Evolutionary conservation across 2,888 invertebrate species (phyloP), one percentile per base, ranked within the genome.

Genomic region (Macrophya annulata): DNA sequence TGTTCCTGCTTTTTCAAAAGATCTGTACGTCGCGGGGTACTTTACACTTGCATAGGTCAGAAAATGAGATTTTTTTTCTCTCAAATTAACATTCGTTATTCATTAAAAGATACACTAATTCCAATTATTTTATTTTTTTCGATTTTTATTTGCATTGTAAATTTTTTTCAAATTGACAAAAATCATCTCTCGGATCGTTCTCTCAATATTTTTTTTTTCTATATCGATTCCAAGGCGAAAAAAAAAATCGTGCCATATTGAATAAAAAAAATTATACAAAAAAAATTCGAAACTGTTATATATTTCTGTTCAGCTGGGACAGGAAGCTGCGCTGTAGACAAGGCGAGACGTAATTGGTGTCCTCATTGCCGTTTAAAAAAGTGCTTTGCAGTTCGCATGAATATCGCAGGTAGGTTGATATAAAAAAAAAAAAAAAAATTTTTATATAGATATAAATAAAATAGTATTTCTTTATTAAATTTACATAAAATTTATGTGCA

Each of bases 1-100:
- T 98, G 98, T 92, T 97, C 97, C 82, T 98, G 98, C 90, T 98
- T 98, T 93, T 98, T 98, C 94, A 98, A 98, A 92, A 94, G 98
- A 88, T 97, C 97, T 88, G 96, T 98, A 74, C 94, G 98, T 72
- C 96, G 96, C 87, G 96, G 96, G 71, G 96, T 96, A 81, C 93
- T 95, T 31, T 98, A 97, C 91, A 95, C 96, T 43, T 98, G 98
- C 92, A 97, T 97, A 88, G 96, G 97, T 97, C 93, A 94, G 95
- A 93, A 21, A 15, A n/a, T 68, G 4, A 55, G 25, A 43, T 72
- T 0, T 76, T 17, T 74, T 74, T 51, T n/a, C n/a, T n/a, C n/a
- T n/a, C n/a, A n/a, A 43, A 81, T 65, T 1, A 48, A 40, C n/a
- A n/a, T 55, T n/a, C n/a, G n/a, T 40, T 45, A 31, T 79, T 31